Evolutionary conservation across 1,140 invertebrate species (phyloP).

Genomic region (Eriocheir sinensis): DNA sequence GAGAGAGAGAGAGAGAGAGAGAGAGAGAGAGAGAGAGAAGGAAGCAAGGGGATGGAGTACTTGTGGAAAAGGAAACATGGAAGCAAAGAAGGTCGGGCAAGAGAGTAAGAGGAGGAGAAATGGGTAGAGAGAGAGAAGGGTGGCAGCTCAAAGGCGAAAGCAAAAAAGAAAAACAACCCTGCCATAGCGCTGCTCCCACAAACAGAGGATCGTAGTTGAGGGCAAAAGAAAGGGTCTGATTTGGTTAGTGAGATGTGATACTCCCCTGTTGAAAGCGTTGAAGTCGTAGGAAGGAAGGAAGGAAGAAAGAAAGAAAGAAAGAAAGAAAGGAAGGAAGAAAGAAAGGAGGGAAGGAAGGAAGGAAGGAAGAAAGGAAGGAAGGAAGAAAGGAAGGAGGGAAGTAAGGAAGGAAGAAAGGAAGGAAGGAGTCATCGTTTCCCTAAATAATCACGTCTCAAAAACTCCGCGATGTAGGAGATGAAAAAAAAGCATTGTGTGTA

Average conservation of each 20-base stretch:
- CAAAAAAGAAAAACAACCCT: no score
- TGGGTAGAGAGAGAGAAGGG: neutral
- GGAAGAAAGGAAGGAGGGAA: neutral
- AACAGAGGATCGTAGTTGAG: neutral
- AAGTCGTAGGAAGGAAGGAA: no score
- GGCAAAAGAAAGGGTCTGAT: no score
- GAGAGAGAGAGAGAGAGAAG: neutral
- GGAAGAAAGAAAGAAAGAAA: constrained; percentile 12
- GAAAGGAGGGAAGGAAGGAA: neutral
- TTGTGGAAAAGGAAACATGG: neutral
- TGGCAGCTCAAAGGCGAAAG: neutral
- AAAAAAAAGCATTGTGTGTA: no score
- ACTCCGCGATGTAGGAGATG: neutral
- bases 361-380: neutral
- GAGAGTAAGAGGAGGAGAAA: neutral
- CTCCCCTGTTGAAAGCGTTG: no score
- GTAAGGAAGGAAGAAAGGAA: neutral
- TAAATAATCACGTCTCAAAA: neutral
- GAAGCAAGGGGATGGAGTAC: neutral
- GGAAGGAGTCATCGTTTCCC: neutral
- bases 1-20: neutral
- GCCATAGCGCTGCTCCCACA: neutral
- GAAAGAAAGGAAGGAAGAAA: constrained; percentile 6
- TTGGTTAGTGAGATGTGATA: neutral
- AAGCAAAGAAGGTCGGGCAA: neutral